A percentile compares a stretch with the other conserved stretches of the same genome.
phyloP scores from a whole-genome alignment of 2,797 vertebrate genomes.

The Xerus rutilus region DNA sequence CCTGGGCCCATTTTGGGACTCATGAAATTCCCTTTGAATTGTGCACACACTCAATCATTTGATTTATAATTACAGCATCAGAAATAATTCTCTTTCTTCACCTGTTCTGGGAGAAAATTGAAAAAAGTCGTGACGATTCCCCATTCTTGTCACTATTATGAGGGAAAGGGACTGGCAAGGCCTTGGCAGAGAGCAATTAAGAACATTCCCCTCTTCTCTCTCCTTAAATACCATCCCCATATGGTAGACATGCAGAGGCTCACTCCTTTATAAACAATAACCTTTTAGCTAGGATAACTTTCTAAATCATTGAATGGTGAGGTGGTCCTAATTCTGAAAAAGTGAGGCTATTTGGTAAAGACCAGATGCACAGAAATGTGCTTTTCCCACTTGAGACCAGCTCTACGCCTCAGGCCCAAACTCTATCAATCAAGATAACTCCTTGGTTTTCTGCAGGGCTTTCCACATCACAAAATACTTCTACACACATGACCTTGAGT shows the following conservation, averaged over 20 bases:
- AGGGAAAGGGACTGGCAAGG: background rate
- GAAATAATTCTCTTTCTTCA: background rate
- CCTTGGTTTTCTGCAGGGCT: background rate
- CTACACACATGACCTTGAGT: background rate
- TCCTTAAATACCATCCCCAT: background rate
- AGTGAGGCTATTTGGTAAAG: background rate
- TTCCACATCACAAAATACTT: background rate
- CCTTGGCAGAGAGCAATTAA: background rate
- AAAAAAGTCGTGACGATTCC: background rate
- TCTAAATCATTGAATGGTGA: background rate
- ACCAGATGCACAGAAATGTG: background rate
- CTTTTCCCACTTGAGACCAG: background rate
- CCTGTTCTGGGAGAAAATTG: background rate
- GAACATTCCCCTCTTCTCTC: background rate
- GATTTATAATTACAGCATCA: background rate
- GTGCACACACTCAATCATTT: background rate
- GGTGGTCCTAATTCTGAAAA: conserved; percentile 12
- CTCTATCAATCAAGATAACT: background rate
- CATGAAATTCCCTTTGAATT: background rate
- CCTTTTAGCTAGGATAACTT: background rate
- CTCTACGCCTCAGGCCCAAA: background rate
- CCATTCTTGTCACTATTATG: background rate
- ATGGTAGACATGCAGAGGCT: background rate
- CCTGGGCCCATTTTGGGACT: background rate
- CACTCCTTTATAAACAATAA: background rate